Conservation (phyloP, 2,888 invertebrate species). For the Pegoplata infirma region DNA sequence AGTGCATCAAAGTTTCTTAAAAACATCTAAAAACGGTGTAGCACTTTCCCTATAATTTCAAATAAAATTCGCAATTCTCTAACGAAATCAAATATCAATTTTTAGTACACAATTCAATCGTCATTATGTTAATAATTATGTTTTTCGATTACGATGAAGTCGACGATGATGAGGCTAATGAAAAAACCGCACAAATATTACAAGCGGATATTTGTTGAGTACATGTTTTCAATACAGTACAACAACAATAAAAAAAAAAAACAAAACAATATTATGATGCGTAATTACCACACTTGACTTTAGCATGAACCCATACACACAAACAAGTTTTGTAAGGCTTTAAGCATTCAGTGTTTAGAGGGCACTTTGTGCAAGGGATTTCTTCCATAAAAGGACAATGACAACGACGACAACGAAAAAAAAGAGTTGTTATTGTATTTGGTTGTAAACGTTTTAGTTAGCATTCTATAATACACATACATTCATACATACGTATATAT, state of each 20-base stretch:
- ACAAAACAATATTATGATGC: conserved; percentile 5
- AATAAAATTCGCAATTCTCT: not conserved
- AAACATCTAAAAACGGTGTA: too few relatives aligned
- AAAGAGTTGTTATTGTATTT: conserved; percentile 13
- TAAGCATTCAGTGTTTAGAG: conserved; percentile 27
- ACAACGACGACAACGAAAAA: not conserved
- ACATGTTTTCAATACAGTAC: not conserved
- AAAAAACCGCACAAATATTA: conserved; percentile 24
- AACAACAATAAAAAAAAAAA: not conserved
- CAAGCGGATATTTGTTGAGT: conserved; percentile 5
- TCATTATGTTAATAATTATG: conserved; percentile 14
- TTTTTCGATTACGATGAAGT: not conserved
- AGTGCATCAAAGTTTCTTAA: too few relatives aligned
- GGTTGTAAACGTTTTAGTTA: conserved; percentile 18
- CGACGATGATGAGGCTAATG: not conserved
- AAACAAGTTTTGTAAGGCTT: not conserved
- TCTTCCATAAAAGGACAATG: conserved; percentile 17
- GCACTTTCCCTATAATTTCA: not conserved
- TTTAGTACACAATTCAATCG: not conserved
- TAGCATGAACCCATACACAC: conserved; percentile 7
- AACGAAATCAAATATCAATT: not conserved
- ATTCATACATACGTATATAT: too few relatives aligned
- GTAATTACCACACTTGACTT: conserved; percentile 40
- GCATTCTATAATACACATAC: too few relatives aligned
- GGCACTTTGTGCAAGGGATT: conserved; percentile 2